A percentile compares a stretch with the other conserved stretches of the same genome.
phyloP scores from a whole-genome alignment of 2,113 vertebrate genomes.

The Carlito syrichta region DNA sequence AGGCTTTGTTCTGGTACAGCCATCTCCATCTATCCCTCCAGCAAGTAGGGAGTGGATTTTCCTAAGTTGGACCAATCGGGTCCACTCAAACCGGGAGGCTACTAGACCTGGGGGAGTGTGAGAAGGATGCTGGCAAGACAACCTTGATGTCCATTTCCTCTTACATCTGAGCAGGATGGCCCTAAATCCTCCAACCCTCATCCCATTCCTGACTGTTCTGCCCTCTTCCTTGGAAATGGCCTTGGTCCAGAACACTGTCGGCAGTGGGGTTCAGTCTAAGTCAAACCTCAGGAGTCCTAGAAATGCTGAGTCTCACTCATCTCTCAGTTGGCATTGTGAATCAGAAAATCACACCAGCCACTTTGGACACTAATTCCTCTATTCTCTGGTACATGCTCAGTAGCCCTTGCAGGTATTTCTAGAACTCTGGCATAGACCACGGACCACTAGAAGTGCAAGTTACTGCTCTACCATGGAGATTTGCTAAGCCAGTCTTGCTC shows the following conservation, averaged over 20 bases:
- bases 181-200: background rate
- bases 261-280: background rate
- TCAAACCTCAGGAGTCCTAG: background rate
- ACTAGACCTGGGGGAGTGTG: background rate
- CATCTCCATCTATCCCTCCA: background rate
- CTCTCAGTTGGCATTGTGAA: background rate
- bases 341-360: background rate
- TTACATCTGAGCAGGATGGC: background rate
- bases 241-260: background rate
- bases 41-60: background rate
- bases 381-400: background rate
- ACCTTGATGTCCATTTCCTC: background rate
- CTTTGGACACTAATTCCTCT: background rate
- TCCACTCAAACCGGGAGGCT: background rate
- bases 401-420: background rate
- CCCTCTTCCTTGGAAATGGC: background rate
- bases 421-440: background rate
- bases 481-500: constrained; percentile 55
- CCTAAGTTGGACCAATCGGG: background rate
- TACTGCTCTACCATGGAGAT: constrained; percentile 46
- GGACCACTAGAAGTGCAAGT: background rate
- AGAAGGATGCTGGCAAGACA: background rate
- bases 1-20: background rate
- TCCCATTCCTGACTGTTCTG: background rate
- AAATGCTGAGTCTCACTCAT: background rate